Conservation (phyloP, 2,113 vertebrate genomes). For the Panthera uncia region DNA sequence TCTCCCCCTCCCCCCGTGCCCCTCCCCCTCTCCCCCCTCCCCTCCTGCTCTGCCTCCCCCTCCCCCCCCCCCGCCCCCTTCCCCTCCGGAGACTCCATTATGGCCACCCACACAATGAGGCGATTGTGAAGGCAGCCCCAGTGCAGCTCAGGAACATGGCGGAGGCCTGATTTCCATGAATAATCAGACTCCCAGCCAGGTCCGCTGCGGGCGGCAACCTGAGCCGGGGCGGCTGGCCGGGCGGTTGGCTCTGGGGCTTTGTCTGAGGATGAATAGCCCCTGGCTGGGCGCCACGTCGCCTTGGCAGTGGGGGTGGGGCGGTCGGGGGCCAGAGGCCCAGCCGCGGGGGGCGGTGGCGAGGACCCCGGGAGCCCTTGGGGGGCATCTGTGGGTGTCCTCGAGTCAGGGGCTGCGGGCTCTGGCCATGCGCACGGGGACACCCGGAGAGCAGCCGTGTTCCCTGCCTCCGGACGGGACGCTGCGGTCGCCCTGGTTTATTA, state of each 20-base stretch:
- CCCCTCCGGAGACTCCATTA: neutral
- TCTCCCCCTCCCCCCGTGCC: too few relatives aligned
- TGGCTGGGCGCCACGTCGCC: constrained; percentile 41
- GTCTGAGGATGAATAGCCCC: constrained; percentile 54
- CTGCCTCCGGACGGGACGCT: fast-evolving
- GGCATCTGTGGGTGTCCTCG: neutral
- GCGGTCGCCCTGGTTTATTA: fast-evolving
- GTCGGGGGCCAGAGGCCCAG: neutral
- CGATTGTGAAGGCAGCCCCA: constrained; percentile 9
- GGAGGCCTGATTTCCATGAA: constrained; percentile 70
- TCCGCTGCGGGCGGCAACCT: constrained; percentile 47
- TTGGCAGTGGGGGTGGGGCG: neutral
- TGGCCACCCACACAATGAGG: constrained; percentile 53
- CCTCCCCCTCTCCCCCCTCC: fast-evolving
- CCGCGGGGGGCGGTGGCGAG: neutral
- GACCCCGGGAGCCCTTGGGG: too few relatives aligned
- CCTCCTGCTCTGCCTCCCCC: fast-evolving
- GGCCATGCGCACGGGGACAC: fast-evolving
- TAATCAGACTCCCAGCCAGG: constrained; percentile 30
- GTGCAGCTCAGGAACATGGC: constrained; percentile 30
- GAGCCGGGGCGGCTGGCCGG: constrained; percentile 38
- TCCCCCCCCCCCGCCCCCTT: too few relatives aligned
- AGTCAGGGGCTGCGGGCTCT: fast-evolving
- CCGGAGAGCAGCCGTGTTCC: fast-evolving
- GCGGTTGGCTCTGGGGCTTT: constrained; percentile 54